A percentile compares a stretch with the other conserved stretches of the same genome.
Evolutionary conservation across 2,797 vertebrate genomes (phyloP).

Genomic region (Chiroxiphia lanceolata): DNA sequence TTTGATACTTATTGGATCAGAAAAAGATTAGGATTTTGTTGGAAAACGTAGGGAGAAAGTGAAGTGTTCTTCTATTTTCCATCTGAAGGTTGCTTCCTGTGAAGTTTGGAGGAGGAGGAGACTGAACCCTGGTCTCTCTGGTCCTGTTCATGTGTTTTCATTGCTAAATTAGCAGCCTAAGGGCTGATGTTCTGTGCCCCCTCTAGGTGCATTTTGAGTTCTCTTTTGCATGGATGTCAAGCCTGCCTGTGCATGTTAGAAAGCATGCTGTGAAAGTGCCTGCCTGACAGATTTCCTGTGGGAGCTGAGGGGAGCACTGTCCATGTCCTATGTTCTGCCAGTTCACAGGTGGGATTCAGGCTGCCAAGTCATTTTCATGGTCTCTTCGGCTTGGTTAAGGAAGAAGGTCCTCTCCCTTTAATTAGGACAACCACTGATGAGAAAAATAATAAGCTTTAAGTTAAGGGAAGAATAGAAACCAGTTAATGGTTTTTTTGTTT

Average conservation of each 20-base stretch:
- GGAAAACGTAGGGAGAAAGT: background rate
- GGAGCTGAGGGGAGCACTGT: background rate
- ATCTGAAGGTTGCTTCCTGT: background rate
- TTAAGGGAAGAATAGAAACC: background rate
- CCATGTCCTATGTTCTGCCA: background rate
- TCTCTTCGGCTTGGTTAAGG: background rate
- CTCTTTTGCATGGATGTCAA: background rate
- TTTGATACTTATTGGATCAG: background rate
- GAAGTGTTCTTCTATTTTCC: background rate
- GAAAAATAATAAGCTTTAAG: background rate
- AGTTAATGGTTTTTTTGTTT: background rate
- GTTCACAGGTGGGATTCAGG: background rate
- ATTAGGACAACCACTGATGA: background rate
- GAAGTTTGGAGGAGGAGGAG: background rate
- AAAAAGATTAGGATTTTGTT: background rate
- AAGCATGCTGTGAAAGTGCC: background rate
- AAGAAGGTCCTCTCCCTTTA: background rate
- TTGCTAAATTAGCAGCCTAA: background rate
- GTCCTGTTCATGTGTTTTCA: background rate
- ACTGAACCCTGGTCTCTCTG: background rate
- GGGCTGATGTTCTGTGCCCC: background rate
- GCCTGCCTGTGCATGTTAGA: background rate
- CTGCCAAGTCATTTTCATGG: background rate
- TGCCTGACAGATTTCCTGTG: background rate
- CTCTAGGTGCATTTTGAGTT: background rate